Base-by-base conservation (phyloP, 2,113 vertebrate genomes). In the Sylvietta virens region DNA sequence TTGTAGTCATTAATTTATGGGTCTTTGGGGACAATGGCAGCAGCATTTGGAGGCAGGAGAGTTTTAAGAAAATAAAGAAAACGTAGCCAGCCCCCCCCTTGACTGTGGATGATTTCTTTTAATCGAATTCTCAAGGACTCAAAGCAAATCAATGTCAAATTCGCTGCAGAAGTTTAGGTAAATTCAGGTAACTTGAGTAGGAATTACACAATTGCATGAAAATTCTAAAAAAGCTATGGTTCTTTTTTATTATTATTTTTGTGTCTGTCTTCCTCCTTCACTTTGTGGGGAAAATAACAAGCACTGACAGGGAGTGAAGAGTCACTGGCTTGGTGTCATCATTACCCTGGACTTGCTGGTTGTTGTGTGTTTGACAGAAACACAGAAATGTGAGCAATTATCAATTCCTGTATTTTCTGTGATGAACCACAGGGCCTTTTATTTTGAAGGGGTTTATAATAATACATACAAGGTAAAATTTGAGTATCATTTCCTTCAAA, bases 81-180 rank as follows among this genome's bases (percentile, higher is more conserved):
- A 57, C 0, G 1, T 13, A 24, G 19, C 27, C 31, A 28, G 13
- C 3, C 27, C 12, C 15, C 33, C 10, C 10, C 15, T 39, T 24
- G 56, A 64, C 5, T 26, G 26, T 2, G 0, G 30, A 47, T 16
- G n/a, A 8, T 48, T 72, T 61, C 28, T 72, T 51, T 62, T 18
- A 9, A 17, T 9, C 28, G 40, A 85, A 60, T 82, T 80, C 62
- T 74, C 66, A 31, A 39, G 40, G 31, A 51, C 16, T 86, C 6
- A 1, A 20, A 82, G 45, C 26, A 65, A 5, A 27, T 15, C 61
- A 33, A 39, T 39, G 57, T 42, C 27, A 62, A 60, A 47, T 51
- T 60, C 31, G 44, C 37, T 51, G 57, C 86, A 51, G 56, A 48
- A 64, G 24, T 44, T 76, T 64, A n/a, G n/a, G n/a, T n/a, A 18